Evolutionary conservation across 2,113 vertebrate genomes (phyloP).

Genomic region (Varanus salvator): DNA sequence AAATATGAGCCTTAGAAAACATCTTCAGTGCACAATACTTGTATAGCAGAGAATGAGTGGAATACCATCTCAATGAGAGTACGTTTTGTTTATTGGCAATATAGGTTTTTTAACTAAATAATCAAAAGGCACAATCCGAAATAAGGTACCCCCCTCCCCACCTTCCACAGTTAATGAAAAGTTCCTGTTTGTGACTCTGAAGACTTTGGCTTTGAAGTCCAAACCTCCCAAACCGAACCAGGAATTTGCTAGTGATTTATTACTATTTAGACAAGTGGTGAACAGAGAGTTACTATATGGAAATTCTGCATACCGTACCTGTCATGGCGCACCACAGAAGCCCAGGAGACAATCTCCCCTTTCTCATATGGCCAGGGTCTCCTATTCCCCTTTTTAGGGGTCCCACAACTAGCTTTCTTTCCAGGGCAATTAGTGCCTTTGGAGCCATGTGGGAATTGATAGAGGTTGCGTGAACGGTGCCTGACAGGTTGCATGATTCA

Average conservation of each 20-base stretch:
- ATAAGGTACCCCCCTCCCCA: conserved; percentile 30
- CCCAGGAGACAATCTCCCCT: neutral
- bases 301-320: conserved; percentile 73
- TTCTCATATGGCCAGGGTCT: neutral
- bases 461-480: neutral
- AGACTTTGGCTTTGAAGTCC: conserved; percentile 72
- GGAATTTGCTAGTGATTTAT: conserved; percentile 86
- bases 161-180: conserved; percentile 68
- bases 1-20: conserved; percentile 39
- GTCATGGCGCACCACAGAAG: conserved; percentile 32
- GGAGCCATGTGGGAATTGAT: neutral
- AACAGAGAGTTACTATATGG: conserved; percentile 79
- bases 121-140: conserved; percentile 63
- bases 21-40: conserved; percentile 36
- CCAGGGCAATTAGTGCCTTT: neutral
- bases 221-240: conserved; percentile 74
- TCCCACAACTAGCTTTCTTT: neutral
- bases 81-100: conserved; percentile 27
- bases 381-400: neutral
- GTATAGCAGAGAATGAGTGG: conserved; percentile 29
- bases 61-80: conserved; percentile 41
- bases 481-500: conserved; percentile 29
- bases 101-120: conserved; percentile 48
- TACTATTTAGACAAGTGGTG: conserved; percentile 91
- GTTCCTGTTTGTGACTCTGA: conserved; percentile 71